Evolutionary conservation across 2,888 invertebrate genomes (phyloP).

Genomic region (Ectobius pallidus): DNA sequence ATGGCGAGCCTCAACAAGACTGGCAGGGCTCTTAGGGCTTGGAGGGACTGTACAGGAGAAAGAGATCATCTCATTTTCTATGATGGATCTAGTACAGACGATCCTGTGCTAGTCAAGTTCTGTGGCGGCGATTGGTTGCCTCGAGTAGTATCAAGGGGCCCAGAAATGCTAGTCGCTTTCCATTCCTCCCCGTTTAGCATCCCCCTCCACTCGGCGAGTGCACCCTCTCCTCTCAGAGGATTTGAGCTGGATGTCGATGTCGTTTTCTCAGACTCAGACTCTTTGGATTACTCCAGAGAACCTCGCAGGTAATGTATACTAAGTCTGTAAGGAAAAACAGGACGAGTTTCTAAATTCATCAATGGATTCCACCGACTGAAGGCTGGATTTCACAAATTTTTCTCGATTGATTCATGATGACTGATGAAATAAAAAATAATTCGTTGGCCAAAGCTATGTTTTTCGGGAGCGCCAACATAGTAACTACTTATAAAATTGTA

Average conservation of each 20-base stretch:
- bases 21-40: constrained; percentile 73
- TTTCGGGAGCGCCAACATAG: too few relatives aligned
- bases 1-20: constrained; percentile 53
- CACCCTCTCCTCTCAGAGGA: constrained; percentile 71
- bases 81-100: constrained; percentile 82
- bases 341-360: too few relatives aligned
- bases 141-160: constrained; percentile 74
- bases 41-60: constrained; percentile 83
- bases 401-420: too few relatives aligned
- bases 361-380: too few relatives aligned
- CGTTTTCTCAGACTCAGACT: constrained; percentile 86
- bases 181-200: constrained; percentile 85
- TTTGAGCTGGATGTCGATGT: constrained; percentile 89
- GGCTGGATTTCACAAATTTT: too few relatives aligned
- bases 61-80: constrained; percentile 85
- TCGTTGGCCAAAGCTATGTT: too few relatives aligned
- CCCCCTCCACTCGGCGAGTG: constrained; percentile 71
- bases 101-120: constrained; percentile 83
- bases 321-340: too few relatives aligned
- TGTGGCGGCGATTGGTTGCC: constrained; percentile 89
- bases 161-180: constrained; percentile 87
- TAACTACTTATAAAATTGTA: too few relatives aligned
- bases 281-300: constrained; percentile 77
- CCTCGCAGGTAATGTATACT: constrained; percentile 51
- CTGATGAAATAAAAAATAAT: too few relatives aligned